Evolutionary conservation across 2,113 vertebrate species (phyloP).

Genomic region (Corythornis vintsioides): DNA sequence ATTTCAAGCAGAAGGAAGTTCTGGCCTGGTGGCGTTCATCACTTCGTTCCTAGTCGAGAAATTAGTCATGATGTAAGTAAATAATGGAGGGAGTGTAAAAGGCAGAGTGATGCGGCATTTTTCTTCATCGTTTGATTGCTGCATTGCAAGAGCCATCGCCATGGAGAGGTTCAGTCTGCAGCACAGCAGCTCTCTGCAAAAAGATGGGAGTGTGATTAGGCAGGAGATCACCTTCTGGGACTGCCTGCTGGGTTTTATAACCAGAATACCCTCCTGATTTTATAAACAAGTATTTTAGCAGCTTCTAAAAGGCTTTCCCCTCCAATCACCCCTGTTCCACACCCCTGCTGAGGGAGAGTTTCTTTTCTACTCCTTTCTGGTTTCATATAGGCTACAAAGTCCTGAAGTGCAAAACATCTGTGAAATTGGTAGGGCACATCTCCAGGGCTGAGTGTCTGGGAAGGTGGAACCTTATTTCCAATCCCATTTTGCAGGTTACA

Average conservation of each 20-base stretch:
- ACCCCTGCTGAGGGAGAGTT: not conserved
- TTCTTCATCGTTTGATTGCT: not conserved
- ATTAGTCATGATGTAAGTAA: constrained; percentile 13
- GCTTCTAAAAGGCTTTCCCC: not conserved
- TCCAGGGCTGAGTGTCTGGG: not conserved
- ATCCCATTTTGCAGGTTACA: not conserved
- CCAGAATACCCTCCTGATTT: not conserved
- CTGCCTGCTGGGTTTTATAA: not conserved
- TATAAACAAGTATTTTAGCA: not conserved
- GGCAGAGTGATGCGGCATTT: not conserved
- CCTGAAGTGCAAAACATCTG: not conserved
- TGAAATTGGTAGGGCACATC: not conserved
- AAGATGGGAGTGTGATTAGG: not conserved
- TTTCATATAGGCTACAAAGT: not conserved
- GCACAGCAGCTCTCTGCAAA: not conserved
- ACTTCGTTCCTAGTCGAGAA: not conserved
- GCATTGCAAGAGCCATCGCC: not conserved
- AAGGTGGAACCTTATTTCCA: not conserved
- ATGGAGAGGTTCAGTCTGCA: not conserved
- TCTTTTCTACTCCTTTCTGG: not conserved
- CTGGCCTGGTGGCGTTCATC: not conserved
- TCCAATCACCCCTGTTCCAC: not conserved
- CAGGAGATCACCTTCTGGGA: not conserved
- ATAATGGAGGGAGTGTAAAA: not conserved
- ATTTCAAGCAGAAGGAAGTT: constrained; percentile 4